These are phyloP conservation scores for Pristionchus entomophagus DNA, from an alignment of 2,888 invertebrate species.

Conservation along the genomic window DNA sequence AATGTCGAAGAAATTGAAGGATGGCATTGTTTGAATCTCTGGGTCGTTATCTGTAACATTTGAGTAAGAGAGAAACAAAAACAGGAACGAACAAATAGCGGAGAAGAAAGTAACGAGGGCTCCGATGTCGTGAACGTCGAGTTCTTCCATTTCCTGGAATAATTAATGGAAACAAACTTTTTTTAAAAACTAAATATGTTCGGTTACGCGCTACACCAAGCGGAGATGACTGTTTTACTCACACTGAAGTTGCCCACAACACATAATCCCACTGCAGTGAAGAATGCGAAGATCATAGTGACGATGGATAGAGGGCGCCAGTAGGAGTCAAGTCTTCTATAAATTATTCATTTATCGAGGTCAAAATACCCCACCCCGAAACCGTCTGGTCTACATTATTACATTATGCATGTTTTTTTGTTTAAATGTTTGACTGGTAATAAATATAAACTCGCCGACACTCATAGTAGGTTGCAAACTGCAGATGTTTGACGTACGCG, in stretches of 20 bases:
- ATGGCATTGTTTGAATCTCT: neutral
- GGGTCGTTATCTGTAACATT: too few species aligned
- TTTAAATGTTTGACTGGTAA: too few species aligned
- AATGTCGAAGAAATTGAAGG: too few species aligned
- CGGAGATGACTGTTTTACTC: too few species aligned
- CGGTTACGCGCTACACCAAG: neutral
- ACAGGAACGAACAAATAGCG: neutral
- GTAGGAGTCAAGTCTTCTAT: conserved; percentile 15
- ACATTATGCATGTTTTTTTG: neutral
- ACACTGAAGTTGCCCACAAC: conserved; percentile 39
- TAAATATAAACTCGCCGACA: neutral
- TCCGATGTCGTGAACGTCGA: neutral
- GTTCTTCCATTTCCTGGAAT: conserved; percentile 21
- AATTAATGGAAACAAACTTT: neutral
- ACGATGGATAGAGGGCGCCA: neutral
- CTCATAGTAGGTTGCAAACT: conserved; percentile 21
- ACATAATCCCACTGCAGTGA: neutral
- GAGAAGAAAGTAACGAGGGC: conserved; percentile 9
- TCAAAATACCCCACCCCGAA: too few species aligned
- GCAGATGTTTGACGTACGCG: neutral
- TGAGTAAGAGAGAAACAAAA: neutral
- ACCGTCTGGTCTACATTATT: too few species aligned
- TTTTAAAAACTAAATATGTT: neutral
- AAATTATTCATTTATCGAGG: neutral
- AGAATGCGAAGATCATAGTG: conserved; percentile 6